phyloP scores from a whole-genome alignment of 2,888 invertebrate genomes.

The Thecophora atra region DNA sequence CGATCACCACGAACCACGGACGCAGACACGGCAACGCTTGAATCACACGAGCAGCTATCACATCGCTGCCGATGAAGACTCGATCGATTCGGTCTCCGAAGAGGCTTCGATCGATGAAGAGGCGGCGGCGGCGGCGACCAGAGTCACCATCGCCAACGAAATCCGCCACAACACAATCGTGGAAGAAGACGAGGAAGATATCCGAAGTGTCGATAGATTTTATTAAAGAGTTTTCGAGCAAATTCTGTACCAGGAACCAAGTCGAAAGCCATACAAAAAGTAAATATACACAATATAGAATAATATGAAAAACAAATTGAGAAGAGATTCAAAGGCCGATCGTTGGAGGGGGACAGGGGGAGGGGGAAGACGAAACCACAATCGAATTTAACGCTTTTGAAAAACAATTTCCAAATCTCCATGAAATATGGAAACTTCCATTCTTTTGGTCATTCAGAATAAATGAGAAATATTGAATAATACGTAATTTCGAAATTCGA shows the following conservation, averaged over 20 bases:
- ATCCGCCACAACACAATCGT: slow-evolving; percentile 60
- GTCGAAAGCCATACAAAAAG: no score
- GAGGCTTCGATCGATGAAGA: background rate
- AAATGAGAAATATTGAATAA: no score
- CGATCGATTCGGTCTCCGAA: background rate
- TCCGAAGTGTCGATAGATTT: slow-evolving; percentile 62
- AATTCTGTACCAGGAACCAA: slow-evolving; percentile 38
- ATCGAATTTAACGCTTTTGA: no score
- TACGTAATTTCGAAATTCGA: no score
- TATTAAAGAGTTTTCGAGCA: slow-evolving; percentile 64
- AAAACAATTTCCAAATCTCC: no score
- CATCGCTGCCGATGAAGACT: slow-evolving; percentile 28
- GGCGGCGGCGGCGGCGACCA: background rate
- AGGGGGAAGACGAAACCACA: no score
- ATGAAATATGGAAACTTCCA: no score
- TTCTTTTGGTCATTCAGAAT: no score
- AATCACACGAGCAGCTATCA: background rate
- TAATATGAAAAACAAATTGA: no score
- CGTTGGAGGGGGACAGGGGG: no score
- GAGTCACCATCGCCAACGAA: slow-evolving; percentile 53
- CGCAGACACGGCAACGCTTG: slow-evolving; percentile 15
- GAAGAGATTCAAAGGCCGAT: no score
- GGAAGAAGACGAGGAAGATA: slow-evolving; percentile 62
- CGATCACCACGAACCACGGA: slow-evolving; percentile 6
- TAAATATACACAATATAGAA: no score